These are phyloP conservation scores for Acropora tenuis DNA, from an alignment of 64 coral and sea anemone species.

Conservation along the genomic window DNA sequence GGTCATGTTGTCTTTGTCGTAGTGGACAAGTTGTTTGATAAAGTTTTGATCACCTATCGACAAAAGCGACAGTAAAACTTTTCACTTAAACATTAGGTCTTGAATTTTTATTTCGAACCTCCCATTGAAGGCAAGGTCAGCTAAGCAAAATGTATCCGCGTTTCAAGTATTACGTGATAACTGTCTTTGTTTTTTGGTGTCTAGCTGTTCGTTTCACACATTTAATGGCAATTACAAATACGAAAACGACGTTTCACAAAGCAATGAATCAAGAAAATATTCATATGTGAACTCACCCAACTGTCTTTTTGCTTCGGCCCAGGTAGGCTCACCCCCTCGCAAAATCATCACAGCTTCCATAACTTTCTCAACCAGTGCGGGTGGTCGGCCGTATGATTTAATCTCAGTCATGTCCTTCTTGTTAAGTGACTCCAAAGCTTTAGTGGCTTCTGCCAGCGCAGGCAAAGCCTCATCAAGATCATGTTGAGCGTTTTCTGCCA, in stretches of 20 bases:
- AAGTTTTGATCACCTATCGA: conserved; percentile 93
- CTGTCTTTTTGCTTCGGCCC: conserved; percentile 97
- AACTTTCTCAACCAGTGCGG: conserved; percentile 95
- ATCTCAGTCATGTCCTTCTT: conserved; percentile 99
- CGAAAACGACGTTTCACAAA: not conserved
- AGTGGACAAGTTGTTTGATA: conserved; percentile 97
- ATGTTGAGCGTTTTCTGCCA: conserved; percentile 96
- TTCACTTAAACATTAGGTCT: too few relatives aligned
- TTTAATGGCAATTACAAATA: too few relatives aligned
- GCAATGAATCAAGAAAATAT: not conserved
- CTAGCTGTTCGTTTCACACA: too few relatives aligned
- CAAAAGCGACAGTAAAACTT: too few relatives aligned
- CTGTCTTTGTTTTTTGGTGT: too few relatives aligned
- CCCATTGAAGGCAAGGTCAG: too few relatives aligned
- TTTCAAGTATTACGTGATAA: too few relatives aligned
- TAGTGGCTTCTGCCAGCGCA: conserved; percentile 91
- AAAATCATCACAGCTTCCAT: conserved; percentile 99
- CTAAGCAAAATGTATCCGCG: too few relatives aligned
- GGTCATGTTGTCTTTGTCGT: conserved; percentile 99
- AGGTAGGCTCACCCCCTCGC: conserved; percentile 90
- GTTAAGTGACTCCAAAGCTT: conserved; percentile 94
- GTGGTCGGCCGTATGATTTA: conserved; percentile 94
- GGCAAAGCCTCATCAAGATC: conserved; percentile 96
- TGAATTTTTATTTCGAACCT: too few relatives aligned
- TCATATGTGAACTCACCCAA: conserved; percentile 62